Percentiles rank a stretch among this genome's conserved stretches.
These are phyloP conservation scores for Peromyscus attwateri DNA, from an alignment of 2,797 vertebrate genomes.

Conservation along the genomic window DNA sequence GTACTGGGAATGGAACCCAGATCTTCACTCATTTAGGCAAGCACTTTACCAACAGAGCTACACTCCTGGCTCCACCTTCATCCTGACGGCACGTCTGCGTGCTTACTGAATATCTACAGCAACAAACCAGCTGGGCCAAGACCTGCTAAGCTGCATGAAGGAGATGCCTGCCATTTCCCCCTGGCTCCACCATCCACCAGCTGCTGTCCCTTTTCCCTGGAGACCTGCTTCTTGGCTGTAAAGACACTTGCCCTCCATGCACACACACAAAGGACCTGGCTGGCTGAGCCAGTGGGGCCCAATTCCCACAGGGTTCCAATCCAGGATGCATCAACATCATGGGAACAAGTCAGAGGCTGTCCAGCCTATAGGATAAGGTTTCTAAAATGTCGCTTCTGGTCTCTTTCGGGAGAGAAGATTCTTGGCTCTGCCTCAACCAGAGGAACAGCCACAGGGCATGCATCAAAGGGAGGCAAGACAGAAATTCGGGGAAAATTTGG, in stretches of 20 bases:
- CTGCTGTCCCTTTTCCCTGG: neutral
- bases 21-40: neutral
- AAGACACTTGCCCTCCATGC: neutral
- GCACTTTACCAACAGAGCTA: neutral
- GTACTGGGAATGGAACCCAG: neutral
- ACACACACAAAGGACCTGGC: neutral
- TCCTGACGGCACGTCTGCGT: fast-evolving
- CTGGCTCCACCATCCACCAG: neutral
- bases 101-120: neutral
- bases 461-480: neutral
- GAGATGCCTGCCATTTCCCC: neutral
- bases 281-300: too few relatives aligned
- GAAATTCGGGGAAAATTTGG: neutral
- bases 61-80: neutral
- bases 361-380: neutral
- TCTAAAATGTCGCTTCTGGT: neutral
- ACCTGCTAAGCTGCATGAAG: neutral
- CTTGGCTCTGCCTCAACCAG: conserved; percentile 28
- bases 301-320: neutral
- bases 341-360: too few relatives aligned
- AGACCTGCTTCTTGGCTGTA: neutral
- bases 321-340: neutral
- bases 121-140: neutral
- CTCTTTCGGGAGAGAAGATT: conserved; percentile 53
- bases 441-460: fast-evolving